Evolutionary conservation across 2,113 vertebrate species (phyloP).

Genomic region (Chunga burmeisteri): DNA sequence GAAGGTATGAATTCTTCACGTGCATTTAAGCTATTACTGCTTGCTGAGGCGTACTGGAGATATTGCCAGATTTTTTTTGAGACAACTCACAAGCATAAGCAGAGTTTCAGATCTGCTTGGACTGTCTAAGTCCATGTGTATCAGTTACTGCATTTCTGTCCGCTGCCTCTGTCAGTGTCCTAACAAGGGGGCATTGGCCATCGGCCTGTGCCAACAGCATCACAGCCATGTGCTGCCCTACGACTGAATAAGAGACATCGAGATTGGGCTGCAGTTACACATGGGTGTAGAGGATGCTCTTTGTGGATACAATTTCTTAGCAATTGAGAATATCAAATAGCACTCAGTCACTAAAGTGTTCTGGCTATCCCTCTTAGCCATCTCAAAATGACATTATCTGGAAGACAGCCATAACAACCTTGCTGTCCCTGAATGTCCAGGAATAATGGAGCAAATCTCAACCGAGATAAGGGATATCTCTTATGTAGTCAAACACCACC

Average conservation of each 20-base stretch:
- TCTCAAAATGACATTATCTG: neutral
- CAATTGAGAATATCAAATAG: neutral
- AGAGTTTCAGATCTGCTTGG: neutral
- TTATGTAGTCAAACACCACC: neutral
- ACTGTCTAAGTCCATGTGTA: neutral
- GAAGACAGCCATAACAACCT: neutral
- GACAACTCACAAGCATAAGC: neutral
- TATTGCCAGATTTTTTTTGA: neutral
- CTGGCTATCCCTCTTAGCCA: neutral
- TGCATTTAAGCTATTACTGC: neutral
- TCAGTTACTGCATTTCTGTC: neutral
- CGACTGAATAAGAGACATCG: fast-evolving
- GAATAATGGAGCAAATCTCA: neutral
- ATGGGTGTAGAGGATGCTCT: neutral
- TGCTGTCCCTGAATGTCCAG: neutral
- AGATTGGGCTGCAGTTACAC: neutral
- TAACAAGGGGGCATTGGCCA: neutral
- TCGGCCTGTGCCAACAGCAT: neutral
- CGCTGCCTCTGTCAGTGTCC: neutral
- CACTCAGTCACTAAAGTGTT: neutral
- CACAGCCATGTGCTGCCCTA: neutral
- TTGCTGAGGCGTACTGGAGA: neutral
- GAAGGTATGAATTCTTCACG: neutral
- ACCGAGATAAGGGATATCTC: neutral
- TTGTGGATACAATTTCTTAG: neutral